Evolutionary conservation across 2,113 vertebrate genomes (phyloP), one percentile per base, ranked within the genome.

Genomic region (Menura novaehollandiae): DNA sequence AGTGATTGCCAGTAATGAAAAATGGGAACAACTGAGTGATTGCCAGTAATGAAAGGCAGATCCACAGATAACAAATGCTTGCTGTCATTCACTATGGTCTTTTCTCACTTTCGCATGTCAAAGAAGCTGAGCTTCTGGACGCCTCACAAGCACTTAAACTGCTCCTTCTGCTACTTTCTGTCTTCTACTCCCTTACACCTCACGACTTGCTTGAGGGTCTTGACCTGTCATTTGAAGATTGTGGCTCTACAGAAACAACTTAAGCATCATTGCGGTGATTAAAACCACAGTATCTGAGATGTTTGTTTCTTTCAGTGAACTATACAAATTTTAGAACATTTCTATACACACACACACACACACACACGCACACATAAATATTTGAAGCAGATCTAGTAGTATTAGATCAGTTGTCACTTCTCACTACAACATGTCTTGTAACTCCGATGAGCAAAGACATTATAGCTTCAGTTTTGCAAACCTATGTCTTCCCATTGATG

Each of bases 311-410:
- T 89, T 73, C 72, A 33, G 33, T 28, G 44, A 59, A 30, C 26
- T 59, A 30, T 4, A 39, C 2, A 51, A 68, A 59, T 64, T 73
- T 63, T 55, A 52, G 51, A 63, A 51, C 4, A 23, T 59, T 83
- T 33, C 6, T 39, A 20, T 19, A 37, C 7, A 30, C n/a, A 59
- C 15, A n/a, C 21, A 39, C 53, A 39, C 16, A 49, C 17, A 55
- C 2, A 32, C 13, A 41, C 1, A 28, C 3, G 15, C 1, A 14
- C 1, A 18, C 2, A 5, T 3, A 89, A 43, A 52, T 88, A 59
- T 66, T 93, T 76, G 58, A 73, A 44, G 12, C 18, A 83, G 10
- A 33, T 47, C 11, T 32, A 76, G 18, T 37, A 75, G 43, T 44
- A 46, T 63, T 79, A 80, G 35, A 41, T 33, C 30, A 79, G 7